These are phyloP conservation scores for Lates calcarifer DNA, from an alignment of 2,113 vertebrate species.

Conservation along the genomic window DNA sequence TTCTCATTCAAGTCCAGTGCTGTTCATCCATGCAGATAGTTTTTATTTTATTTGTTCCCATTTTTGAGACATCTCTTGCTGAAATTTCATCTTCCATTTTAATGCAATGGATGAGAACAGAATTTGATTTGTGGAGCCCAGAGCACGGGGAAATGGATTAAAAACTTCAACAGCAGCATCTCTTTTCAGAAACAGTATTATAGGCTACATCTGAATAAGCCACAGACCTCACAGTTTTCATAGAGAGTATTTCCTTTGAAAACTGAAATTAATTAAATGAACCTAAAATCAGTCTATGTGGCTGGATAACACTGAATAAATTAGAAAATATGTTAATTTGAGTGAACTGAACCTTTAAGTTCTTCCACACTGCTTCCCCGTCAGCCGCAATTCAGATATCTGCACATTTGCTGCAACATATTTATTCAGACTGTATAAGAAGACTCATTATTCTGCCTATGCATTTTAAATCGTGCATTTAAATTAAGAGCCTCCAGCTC, in stretches of 20 bases:
- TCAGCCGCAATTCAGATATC: constrained; percentile 1
- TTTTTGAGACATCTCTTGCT: background rate
- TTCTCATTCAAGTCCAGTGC: too few relatives aligned
- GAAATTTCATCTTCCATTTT: background rate
- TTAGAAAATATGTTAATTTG: background rate
- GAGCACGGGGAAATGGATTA: background rate
- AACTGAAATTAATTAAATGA: background rate
- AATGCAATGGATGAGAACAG: too few relatives aligned
- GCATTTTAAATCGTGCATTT: constrained; percentile 57
- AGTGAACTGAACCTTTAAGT: constrained; percentile 2
- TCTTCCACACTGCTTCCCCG: background rate
- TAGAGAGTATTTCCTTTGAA: background rate
- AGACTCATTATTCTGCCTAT: constrained; percentile 45
- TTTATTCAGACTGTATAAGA: constrained; percentile 7
- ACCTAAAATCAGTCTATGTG: background rate
- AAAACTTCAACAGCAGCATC: background rate
- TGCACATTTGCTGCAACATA: constrained; percentile 21
- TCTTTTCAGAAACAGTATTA: background rate
- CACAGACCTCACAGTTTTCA: background rate
- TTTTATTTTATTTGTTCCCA: background rate
- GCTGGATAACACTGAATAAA: background rate
- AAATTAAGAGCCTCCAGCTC: constrained; percentile 51
- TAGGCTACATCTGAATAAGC: background rate
- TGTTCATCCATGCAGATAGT: background rate
- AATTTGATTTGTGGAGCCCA: background rate